Evolutionary conservation across 2,888 invertebrate genomes (phyloP), one percentile per base, ranked within the genome.

Genomic region (Drepana falcataria): DNA sequence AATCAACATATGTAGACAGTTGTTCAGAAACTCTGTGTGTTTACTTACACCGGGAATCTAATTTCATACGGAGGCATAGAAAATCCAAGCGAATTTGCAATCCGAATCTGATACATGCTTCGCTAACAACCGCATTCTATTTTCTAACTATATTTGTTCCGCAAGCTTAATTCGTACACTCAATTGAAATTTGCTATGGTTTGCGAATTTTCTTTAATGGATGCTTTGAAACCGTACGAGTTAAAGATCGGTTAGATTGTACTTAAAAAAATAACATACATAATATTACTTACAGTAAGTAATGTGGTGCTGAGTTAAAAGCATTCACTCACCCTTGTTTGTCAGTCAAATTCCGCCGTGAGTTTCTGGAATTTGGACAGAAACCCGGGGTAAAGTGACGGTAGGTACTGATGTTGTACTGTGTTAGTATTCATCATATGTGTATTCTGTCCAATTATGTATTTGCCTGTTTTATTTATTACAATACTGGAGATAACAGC

Each of bases 141-240:
- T 60, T 61, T 64, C 69, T 67, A 72, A 70, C 70, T 65, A 44
- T 68, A 78, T 83, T 82, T 71, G 82, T 84, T 82, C 82, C 82
- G 79, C 81, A 75, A 79, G 78, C 77, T 81, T 72, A 70, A 66
- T 69, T 70, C 71, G 72, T 76, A 73, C 71, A 69, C 69, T 66
- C 68, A 68, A 77, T 79, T 73, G 66, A 69, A 73, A 44, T 44
- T 44, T 9, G 44, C 9, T 44, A 44, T 9, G 44, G 44, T 52
- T 56, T 3, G 37, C 3, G 9, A 44, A 44, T 44, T 44, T 44
- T 44, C 41, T 7, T 9, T 44, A 44, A 44, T 44, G 44, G 9
- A 44, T 9, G 6, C 44, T 44, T 44, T 44, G 9, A 9, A 44
- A 9, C 44, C 9, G 44, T 9, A 2, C 7, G 9, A 44, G 3